Base-by-base conservation (phyloP, 92 coral and sea anemone genomes). In the Diadumene lineata region DNA sequence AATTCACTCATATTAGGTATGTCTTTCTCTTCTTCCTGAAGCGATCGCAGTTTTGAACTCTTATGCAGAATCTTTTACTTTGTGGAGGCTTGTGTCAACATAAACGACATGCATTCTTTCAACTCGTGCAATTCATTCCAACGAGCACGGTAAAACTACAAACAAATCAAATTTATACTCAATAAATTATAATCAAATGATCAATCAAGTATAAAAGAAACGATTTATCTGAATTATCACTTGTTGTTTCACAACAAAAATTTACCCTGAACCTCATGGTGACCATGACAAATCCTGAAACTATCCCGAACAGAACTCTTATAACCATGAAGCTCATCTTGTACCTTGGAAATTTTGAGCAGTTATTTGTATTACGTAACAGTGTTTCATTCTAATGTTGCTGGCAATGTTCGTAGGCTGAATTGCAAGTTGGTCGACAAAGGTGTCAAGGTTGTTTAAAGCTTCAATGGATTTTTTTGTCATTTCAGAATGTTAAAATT, bases 281-380 rank as follows among this genome's bases (percentile, higher is more conserved):
- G 58, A 53, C 19, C 58, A 66, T 26, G 25, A 30, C 50, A 50
- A 25, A 22, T 31, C 53, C 72, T 50, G 72, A 63, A 74, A 74
- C 79, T 21, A 33, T 46, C 56, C 44, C 50, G 28, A 62, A 74
- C 63, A 55, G n/a, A n/a, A n/a, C n/a, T n/a, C n/a, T n/a, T n/a
- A n/a, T n/a, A n/a, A n/a, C n/a, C n/a, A n/a, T n/a, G n/a, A n/a
- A n/a, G n/a, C n/a, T n/a, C n/a, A n/a, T n/a, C n/a, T n/a, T n/a
- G n/a, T n/a, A n/a, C n/a, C n/a, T n/a, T n/a, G n/a, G n/a, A n/a
- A n/a, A n/a, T n/a, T n/a, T n/a, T n/a, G n/a, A n/a, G n/a, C n/a
- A n/a, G n/a, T n/a, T n/a, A n/a, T n/a, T n/a, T n/a, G n/a, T n/a
- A n/a, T n/a, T n/a, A n/a, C n/a, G n/a, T n/a, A n/a, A n/a, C n/a